Base-by-base conservation (phyloP, 2,113 vertebrate genomes). In the Ellobius talpinus region DNA sequence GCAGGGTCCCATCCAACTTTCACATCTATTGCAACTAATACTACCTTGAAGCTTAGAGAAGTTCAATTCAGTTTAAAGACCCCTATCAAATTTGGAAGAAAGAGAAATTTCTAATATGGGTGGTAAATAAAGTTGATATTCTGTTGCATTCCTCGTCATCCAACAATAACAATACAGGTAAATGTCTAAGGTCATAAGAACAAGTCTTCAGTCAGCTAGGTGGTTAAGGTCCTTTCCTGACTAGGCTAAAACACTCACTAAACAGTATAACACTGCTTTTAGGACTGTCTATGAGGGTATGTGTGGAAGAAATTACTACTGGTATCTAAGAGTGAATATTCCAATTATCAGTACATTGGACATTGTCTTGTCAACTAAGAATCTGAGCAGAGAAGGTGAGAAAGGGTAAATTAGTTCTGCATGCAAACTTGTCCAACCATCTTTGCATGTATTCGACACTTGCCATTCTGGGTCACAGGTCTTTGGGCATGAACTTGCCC, bases 351-450 rank as follows among this genome's bases (percentile, higher is more conserved):
- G 2, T 39, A 13, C 74, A 50, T 2, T 90, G 31, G 13, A 7
- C 21, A 84, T 17, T 47, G 4, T 39, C 13, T 36, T 76, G 45
- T 47, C 8, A 5, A 17, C 6, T 58, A 26, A 68, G 24, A 70
- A 7, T 3, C 11, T 4, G 4, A 68, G 63, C 17, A 23, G 19
- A 52, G 72, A 6, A 66, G 11, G 9, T 52, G 8, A 47, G 2
- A 26, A 70, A 58, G 16, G 19, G 8, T 77, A 31, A 65, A 45
- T 65, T 72, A 45, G 2, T 17, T 72, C 0, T 45, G 0, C 23
- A 5, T 3, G 42, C n/a, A 29, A 58, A 0, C 1, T 50, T 47
- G 50, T 39, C 29, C 52, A n/a, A 7, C 1, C 0, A 0, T 23
- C 11, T 39, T n/a, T 21, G 3, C 19, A n/a, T 63, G 12, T 39